phyloP scores from a whole-genome alignment of 2,797 vertebrate species.

The Rhinatrema bivittatum region DNA sequence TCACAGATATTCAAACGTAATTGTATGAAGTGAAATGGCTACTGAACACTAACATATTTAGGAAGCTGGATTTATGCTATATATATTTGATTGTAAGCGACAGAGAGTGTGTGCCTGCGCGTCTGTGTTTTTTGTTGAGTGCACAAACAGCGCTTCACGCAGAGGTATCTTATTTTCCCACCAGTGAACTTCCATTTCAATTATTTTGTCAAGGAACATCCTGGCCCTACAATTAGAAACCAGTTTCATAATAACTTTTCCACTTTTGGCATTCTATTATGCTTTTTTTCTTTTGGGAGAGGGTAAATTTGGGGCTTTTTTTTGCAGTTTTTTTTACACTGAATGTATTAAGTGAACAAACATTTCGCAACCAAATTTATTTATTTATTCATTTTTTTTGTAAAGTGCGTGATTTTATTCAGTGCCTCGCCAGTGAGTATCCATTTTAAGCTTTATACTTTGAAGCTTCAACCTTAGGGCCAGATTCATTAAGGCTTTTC shows the following conservation, averaged over 20 bases:
- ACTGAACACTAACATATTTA: slow-evolving; percentile 92
- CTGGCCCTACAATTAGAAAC: slow-evolving; percentile 51
- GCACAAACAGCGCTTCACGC: slow-evolving; percentile 52
- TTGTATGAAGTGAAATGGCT: slow-evolving; percentile 80
- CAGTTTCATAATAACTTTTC: slow-evolving; percentile 77
- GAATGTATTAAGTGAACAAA: slow-evolving; percentile 63
- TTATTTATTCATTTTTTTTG: no score
- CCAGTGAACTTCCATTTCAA: slow-evolving; percentile 51
- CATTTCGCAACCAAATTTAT: slow-evolving; percentile 69
- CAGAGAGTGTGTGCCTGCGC: slow-evolving; percentile 45
- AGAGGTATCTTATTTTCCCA: slow-evolving; percentile 53
- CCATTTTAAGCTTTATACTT: slow-evolving; percentile 72
- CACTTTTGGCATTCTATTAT: slow-evolving; percentile 57
- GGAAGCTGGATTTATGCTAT: slow-evolving; percentile 78
- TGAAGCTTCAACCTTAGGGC: no score
- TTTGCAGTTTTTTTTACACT: slow-evolving; percentile 71
- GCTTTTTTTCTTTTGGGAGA: slow-evolving; percentile 74
- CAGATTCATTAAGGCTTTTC: no score
- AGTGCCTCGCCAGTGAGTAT: slow-evolving; percentile 68
- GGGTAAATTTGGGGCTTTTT: no score
- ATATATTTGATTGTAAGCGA: slow-evolving; percentile 92
- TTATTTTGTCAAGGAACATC: slow-evolving; percentile 49
- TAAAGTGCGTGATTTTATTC: slow-evolving; percentile 79
- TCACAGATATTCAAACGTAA: slow-evolving; percentile 94
- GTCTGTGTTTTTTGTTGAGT: slow-evolving; percentile 60